Evolutionary conservation across 2,113 vertebrate species (phyloP).

Genomic region (Mustela nigripes): DNA sequence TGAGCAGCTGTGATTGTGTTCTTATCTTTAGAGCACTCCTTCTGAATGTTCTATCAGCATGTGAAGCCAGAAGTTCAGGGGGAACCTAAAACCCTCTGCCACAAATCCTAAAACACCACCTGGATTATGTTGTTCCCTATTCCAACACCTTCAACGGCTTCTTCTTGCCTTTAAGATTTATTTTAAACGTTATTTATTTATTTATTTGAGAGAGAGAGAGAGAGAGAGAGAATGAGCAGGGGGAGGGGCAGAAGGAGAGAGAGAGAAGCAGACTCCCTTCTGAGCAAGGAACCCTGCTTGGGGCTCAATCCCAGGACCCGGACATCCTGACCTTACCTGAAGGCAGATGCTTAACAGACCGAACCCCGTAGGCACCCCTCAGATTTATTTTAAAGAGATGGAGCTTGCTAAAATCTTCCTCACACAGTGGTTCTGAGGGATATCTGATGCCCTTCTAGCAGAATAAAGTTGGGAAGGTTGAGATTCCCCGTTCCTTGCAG

Average conservation of each 20-base stretch:
- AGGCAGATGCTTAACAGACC: no score
- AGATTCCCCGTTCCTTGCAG: neutral
- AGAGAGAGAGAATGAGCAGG: no score
- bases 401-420: neutral
- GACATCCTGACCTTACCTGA: no score
- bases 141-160: neutral
- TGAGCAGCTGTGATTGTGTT: neutral
- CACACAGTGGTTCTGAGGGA: neutral
- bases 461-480: neutral
- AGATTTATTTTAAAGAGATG: neutral
- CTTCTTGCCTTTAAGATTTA: neutral
- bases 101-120: neutral
- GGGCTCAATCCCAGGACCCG: no score
- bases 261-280: no score
- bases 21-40: neutral
- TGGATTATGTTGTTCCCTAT: constrained; percentile 13
- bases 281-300: no score
- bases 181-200: neutral
- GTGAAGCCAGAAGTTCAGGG: neutral
- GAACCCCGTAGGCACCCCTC: no score
- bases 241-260: no score
- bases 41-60: neutral
- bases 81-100: neutral
- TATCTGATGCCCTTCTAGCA: neutral
- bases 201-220: no score